Conservation (phyloP, 1,140 invertebrate genomes). For the Scaptomyza graminum region DNA sequence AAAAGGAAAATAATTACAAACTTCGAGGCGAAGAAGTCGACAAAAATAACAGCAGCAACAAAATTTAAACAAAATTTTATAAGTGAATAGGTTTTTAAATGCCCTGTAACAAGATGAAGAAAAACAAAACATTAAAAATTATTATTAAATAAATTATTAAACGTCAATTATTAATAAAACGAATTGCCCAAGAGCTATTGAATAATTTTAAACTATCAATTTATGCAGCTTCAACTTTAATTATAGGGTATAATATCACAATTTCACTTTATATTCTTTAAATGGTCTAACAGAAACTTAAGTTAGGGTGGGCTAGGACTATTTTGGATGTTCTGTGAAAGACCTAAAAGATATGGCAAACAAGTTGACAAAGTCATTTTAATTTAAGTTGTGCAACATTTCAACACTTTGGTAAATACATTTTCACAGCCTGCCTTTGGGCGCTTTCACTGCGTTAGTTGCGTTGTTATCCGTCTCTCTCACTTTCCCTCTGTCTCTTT, state of each 20-base stretch:
- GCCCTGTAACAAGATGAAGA: slow-evolving; percentile 6
- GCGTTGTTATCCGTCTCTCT: neutral
- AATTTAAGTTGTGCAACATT: slow-evolving; percentile 80
- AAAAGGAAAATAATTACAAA: slow-evolving; percentile 80
- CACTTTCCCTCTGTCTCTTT: no score
- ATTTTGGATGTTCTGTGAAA: neutral
- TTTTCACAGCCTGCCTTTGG: slow-evolving; percentile 45
- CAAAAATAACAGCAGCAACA: slow-evolving; percentile 34
- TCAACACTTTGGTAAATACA: slow-evolving; percentile 73
- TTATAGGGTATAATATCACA: neutral
- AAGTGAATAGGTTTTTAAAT: neutral
- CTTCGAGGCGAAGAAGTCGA: slow-evolving; percentile 49
- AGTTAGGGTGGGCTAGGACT: neutral
- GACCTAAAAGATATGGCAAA: slow-evolving; percentile 31
- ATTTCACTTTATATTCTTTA: neutral
- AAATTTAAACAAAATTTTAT: neutral
- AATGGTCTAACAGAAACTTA: slow-evolving; percentile 11
- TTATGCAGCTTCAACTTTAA: no score
- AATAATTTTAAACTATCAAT: no score
- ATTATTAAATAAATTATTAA: no score
- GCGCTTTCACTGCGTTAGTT: slow-evolving; percentile 31
- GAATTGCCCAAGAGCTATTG: no score
- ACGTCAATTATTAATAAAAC: neutral
- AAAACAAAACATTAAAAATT: neutral
- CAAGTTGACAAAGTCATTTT: slow-evolving; percentile 76